A percentile compares a stretch with the other conserved stretches of the same genome.
These are phyloP conservation scores for Drosophila teissieri DNA, from an alignment of 1,140 invertebrate species.

Conservation along the genomic window DNA sequence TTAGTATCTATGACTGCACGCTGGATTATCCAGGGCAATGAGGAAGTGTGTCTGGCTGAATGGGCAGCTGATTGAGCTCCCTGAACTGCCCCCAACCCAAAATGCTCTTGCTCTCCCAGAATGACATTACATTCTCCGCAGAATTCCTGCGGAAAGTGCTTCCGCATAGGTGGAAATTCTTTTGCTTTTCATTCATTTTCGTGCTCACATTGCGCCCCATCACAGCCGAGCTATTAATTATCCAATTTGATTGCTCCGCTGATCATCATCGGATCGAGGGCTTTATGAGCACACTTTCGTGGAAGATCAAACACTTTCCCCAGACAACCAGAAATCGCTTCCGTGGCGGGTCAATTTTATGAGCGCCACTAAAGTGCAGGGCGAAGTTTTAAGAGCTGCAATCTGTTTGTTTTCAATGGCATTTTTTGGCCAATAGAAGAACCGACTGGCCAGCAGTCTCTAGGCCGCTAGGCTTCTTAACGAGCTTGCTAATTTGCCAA, in stretches of 20 bases:
- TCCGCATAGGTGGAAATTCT: slow-evolving; percentile 39
- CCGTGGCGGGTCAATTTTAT: slow-evolving; percentile 64
- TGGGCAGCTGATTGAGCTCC: slow-evolving; percentile 66
- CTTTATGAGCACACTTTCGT: slow-evolving; percentile 51
- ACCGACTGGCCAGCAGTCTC: slow-evolving; percentile 43
- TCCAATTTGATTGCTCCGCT: slow-evolving; percentile 37
- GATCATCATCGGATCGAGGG: slow-evolving; percentile 30
- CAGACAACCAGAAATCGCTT: slow-evolving; percentile 52
- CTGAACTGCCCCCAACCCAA: slow-evolving; percentile 3
- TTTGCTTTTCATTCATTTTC: slow-evolving; percentile 25
- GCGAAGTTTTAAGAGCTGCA: slow-evolving; percentile 46
- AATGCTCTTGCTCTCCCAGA: background rate
- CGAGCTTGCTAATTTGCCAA: slow-evolving; percentile 74
- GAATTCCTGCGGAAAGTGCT: slow-evolving; percentile 35
- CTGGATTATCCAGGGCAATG: slow-evolving; percentile 66
- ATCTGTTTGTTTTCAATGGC: slow-evolving; percentile 77
- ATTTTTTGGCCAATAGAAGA: slow-evolving; percentile 58
- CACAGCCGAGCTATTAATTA: slow-evolving; percentile 30
- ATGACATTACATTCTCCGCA: slow-evolving; percentile 24
- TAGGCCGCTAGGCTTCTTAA: slow-evolving; percentile 64
- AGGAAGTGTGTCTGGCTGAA: slow-evolving; percentile 66
- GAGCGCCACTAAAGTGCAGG: slow-evolving; percentile 57
- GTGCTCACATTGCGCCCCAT: slow-evolving; percentile 22
- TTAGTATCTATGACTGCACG: slow-evolving; percentile 61
- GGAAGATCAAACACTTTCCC: slow-evolving; percentile 70